Conservation (phyloP, 2,797 vertebrate species). For the Rhodeus uyekii region DNA sequence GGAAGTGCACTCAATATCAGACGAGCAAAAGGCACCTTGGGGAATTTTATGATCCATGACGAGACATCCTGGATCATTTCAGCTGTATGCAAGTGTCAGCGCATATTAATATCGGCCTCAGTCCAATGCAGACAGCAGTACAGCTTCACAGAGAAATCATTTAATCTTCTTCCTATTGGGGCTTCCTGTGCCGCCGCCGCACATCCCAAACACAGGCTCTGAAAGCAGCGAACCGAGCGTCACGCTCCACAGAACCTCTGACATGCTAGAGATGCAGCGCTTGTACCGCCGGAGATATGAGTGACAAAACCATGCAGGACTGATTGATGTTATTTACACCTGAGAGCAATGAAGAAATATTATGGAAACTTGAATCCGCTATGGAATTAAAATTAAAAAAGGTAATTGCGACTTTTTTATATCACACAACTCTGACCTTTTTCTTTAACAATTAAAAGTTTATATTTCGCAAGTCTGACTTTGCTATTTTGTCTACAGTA, state of each 20-base stretch:
- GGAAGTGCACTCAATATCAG: slow-evolving; percentile 64
- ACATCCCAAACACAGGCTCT: too few species aligned
- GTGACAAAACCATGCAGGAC: background rate
- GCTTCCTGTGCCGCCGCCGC: slow-evolving; percentile 50
- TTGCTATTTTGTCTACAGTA: too few species aligned
- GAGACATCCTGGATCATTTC: slow-evolving; percentile 74
- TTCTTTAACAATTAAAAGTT: too few species aligned
- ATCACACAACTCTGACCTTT: background rate
- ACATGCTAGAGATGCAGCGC: background rate
- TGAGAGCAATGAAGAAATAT: background rate
- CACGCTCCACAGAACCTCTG: too few species aligned
- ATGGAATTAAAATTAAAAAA: background rate
- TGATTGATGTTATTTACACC: background rate
- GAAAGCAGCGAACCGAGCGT: slow-evolving; percentile 59
- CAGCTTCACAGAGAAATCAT: slow-evolving; percentile 73
- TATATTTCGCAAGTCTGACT: too few species aligned
- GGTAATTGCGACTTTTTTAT: background rate
- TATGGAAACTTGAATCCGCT: background rate
- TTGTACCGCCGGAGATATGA: background rate
- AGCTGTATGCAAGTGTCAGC: slow-evolving; percentile 78
- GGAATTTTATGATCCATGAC: slow-evolving; percentile 81
- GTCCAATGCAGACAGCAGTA: slow-evolving; percentile 68
- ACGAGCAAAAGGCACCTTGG: slow-evolving; percentile 80
- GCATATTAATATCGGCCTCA: slow-evolving; percentile 78
- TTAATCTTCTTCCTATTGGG: slow-evolving; percentile 72